These are phyloP conservation scores for Radopholus similis DNA, from an alignment of 1,140 invertebrate species.

Conservation along the genomic window DNA sequence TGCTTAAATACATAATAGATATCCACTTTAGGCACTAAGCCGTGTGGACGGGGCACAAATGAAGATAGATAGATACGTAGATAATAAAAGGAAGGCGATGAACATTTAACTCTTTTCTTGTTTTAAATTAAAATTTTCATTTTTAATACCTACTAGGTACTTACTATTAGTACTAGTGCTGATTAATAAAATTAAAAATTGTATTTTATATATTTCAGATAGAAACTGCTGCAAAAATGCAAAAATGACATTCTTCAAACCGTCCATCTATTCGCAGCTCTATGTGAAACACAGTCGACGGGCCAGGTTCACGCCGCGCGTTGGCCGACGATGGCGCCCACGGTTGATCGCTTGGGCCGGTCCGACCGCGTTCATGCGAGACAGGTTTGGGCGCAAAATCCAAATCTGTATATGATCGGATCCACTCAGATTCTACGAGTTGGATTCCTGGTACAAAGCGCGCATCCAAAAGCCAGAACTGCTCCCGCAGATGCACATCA, in stretches of 20 bases:
- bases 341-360: conserved; percentile 58
- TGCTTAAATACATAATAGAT: no score
- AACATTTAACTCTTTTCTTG: no score
- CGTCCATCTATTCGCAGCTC: conserved; percentile 40
- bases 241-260: no score
- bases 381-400: conserved; percentile 37
- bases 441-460: conserved; percentile 58
- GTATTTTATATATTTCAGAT: neutral
- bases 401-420: neutral
- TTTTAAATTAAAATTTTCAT: no score
- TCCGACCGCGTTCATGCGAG: conserved; percentile 51
- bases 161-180: no score
- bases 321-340: conserved; percentile 49
- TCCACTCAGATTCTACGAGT: conserved; percentile 54
- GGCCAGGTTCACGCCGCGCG: conserved; percentile 43
- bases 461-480: conserved; percentile 56
- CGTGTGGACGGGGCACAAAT: no score
- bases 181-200: no score
- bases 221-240: neutral
- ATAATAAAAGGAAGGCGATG: no score
- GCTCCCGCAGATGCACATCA: conserved; percentile 54
- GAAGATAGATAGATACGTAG: no score
- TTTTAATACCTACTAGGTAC: no score
- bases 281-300: conserved; percentile 42
- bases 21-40: no score